Evolutionary conservation across 1,140 invertebrate genomes (phyloP).

Genomic region (Drosophila littoralis): DNA sequence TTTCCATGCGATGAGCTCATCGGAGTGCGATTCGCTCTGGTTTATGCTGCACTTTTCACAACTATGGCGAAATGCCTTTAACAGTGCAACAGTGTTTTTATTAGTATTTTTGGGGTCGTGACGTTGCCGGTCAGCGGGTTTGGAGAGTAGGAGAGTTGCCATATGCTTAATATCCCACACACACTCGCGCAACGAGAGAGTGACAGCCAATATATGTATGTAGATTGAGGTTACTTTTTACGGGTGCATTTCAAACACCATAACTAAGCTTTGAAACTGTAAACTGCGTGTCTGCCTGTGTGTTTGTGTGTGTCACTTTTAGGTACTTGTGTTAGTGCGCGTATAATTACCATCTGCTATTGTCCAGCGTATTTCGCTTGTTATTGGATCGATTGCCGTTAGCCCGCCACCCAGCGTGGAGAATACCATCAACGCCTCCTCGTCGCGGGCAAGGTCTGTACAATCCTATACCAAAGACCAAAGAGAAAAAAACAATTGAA

Average conservation of each 20-base stretch:
- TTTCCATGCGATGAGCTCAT: conserved; percentile 53
- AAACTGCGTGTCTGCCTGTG: background rate
- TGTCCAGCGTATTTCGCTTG: conserved; percentile 94
- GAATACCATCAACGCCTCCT: conserved; percentile 91
- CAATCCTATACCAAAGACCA: conserved; percentile 84
- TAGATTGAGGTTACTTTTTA: conserved; percentile 43
- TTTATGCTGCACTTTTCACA: conserved; percentile 54
- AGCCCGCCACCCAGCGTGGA: conserved; percentile 96
- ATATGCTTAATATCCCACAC: conserved; percentile 48
- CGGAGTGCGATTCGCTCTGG: conserved; percentile 13
- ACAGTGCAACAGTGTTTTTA: conserved; percentile 46
- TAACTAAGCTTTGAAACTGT: conserved; percentile 30
- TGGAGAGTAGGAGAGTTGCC: conserved; percentile 9
- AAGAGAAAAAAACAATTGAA: conserved; percentile 31
- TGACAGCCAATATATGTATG: conserved; percentile 26
- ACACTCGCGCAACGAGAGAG: conserved; percentile 13
- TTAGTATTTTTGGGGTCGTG: conserved; percentile 5
- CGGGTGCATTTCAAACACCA: conserved; percentile 21
- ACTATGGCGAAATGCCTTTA: conserved; percentile 31
- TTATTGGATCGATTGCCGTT: conserved; percentile 92
- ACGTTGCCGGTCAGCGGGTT: conserved; percentile 11
- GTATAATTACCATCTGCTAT: conserved; percentile 92
- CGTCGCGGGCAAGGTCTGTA: conserved; percentile 89
- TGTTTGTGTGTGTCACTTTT: background rate
- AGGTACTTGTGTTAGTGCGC: conserved; percentile 17